Evolutionary conservation across 2,797 vertebrate genomes (phyloP).

Genomic region (Anabacerthia variegaticeps): DNA sequence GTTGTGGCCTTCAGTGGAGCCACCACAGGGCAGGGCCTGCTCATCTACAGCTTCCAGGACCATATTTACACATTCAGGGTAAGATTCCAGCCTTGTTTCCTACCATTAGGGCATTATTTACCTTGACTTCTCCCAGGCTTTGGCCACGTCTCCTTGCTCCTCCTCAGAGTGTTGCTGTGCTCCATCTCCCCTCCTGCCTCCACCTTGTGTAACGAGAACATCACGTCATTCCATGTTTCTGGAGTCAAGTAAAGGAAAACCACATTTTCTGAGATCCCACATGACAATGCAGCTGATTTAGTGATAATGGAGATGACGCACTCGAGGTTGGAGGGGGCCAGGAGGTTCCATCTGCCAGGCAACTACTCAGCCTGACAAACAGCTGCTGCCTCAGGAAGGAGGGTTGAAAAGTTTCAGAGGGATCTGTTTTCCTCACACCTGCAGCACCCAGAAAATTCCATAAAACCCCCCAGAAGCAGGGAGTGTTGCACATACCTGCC

Average conservation of each 20-base stretch:
- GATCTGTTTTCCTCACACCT: neutral
- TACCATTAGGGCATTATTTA: neutral
- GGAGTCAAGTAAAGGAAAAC: neutral
- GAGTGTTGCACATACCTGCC: rapidly evolving
- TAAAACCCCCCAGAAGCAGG: neutral
- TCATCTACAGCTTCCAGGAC: neutral
- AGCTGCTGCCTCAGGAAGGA: neutral
- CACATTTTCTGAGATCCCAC: neutral
- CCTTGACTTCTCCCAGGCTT: neutral
- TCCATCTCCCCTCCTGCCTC: neutral
- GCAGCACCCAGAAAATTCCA: neutral
- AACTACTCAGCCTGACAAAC: neutral
- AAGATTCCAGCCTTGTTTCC: neutral
- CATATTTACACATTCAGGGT: neutral
- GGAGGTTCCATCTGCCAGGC: neutral
- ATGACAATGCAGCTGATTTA: neutral
- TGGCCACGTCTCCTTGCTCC: neutral
- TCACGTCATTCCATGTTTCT: neutral
- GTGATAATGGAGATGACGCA: neutral
- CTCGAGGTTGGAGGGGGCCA: neutral
- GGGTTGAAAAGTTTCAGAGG: neutral
- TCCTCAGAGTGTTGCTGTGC: neutral
- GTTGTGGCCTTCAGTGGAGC: neutral
- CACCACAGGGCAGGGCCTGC: neutral
- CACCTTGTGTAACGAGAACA: neutral